Evolutionary conservation across 2,113 vertebrate species (phyloP).

Genomic region (Natator depressus): DNA sequence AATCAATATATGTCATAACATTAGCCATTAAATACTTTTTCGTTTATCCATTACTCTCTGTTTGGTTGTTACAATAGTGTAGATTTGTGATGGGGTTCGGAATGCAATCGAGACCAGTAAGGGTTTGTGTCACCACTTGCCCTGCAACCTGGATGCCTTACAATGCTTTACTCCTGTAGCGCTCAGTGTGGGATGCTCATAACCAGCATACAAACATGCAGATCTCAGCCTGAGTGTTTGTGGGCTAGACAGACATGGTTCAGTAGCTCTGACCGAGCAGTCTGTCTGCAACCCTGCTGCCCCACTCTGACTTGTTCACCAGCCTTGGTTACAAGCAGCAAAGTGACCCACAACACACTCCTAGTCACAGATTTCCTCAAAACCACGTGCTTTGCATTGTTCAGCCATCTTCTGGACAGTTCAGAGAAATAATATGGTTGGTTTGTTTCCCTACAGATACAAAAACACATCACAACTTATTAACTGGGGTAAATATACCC

Average conservation of each 20-base stretch:
- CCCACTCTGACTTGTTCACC: no score
- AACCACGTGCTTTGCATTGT: background rate
- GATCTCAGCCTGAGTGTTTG: background rate
- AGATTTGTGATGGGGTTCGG: background rate
- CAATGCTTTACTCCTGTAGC: background rate
- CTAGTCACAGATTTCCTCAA: no score
- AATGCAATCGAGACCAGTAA: background rate
- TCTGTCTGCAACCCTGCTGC: background rate
- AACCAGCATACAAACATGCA: background rate
- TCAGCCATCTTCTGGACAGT: background rate
- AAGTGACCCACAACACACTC: no score
- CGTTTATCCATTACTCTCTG: background rate
- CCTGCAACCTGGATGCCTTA: background rate
- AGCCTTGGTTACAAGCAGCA: no score
- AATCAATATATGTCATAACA: background rate
- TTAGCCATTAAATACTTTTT: background rate
- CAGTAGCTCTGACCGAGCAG: background rate
- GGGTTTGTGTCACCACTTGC: background rate
- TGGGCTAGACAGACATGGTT: background rate
- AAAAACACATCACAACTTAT: background rate
- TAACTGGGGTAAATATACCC: background rate
- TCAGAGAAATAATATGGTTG: background rate
- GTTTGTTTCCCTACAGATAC: background rate
- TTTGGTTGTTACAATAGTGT: background rate
- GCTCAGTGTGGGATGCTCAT: background rate